These are phyloP conservation scores for Danio tinwini DNA, from an alignment of 2,797 vertebrate genomes.

Conservation along the genomic window DNA sequence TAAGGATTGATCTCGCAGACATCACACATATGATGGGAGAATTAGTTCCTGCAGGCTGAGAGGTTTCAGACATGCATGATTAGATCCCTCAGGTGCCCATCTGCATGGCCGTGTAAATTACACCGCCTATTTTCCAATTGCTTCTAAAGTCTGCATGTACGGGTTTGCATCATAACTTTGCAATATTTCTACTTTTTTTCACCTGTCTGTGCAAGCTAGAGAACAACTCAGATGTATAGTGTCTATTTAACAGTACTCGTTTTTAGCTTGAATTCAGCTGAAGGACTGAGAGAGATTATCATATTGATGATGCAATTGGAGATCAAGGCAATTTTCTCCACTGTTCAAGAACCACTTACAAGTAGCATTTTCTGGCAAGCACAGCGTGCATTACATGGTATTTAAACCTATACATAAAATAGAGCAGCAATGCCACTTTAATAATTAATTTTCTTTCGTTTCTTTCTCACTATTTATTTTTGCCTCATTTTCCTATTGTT, in stretches of 20 bases:
- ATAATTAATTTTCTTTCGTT: constrained; percentile 1
- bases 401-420: constrained; percentile 34
- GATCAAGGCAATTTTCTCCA: constrained; percentile 15
- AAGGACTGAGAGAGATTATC: neutral
- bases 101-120: constrained; percentile 48
- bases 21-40: constrained; percentile 48
- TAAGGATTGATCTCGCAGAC: constrained; percentile 39
- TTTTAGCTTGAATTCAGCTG: constrained; percentile 29
- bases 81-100: constrained; percentile 51
- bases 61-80: constrained; percentile 53
- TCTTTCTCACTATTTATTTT: neutral
- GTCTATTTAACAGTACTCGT: constrained; percentile 1
- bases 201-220: neutral
- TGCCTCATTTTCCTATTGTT: constrained; percentile 12
- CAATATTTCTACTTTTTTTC: neutral
- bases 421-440: constrained; percentile 13
- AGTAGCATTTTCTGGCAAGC: constrained; percentile 28
- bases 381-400: constrained; percentile 3
- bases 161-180: constrained; percentile 28
- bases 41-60: constrained; percentile 41
- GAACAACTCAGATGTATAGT: neutral
- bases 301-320: constrained; percentile 32
- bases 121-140: constrained; percentile 31
- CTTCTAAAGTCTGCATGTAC: constrained; percentile 11
- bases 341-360: constrained; percentile 25